Percentiles rank a stretch among this genome's conserved stretches.
Evolutionary conservation across 2,888 invertebrate genomes (phyloP).

Genomic region (Petrophora chlorosata): DNA sequence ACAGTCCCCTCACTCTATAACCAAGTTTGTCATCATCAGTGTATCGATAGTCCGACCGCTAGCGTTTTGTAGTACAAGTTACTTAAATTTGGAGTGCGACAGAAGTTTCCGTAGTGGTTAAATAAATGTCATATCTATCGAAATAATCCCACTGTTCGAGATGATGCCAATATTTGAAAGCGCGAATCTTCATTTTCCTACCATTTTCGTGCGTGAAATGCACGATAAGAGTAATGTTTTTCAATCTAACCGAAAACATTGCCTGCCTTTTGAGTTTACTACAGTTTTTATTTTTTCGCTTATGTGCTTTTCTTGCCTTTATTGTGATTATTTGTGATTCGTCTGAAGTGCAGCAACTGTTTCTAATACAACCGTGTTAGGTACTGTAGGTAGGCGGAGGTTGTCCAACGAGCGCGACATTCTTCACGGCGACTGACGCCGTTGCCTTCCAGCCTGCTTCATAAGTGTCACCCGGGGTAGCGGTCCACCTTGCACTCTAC

Average conservation of each 20-base stretch:
- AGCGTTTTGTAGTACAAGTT: too few species aligned
- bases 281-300: conserved; percentile 3
- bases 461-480: conserved; percentile 72
- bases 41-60: too few species aligned
- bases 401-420: conserved; percentile 42
- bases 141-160: too few species aligned
- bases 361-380: conserved; percentile 7
- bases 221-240: conserved; percentile 1
- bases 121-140: too few species aligned
- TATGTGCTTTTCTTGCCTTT: neutral
- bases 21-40: neutral
- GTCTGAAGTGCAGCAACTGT: neutral
- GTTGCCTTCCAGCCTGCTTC: conserved; percentile 63
- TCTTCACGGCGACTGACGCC: conserved; percentile 49
- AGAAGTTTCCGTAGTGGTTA: too few species aligned
- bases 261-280: conserved; percentile 20
- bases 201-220: neutral
- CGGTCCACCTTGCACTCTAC: conserved; percentile 74
- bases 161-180: too few species aligned
- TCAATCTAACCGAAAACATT: conserved; percentile 15
- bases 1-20: neutral
- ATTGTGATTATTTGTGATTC: neutral
- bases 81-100: too few species aligned
- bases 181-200: too few species aligned
- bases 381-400: conserved; percentile 26